These are phyloP conservation scores for Lepisosteus osseus DNA, from an alignment of 2,113 vertebrate species.

Conservation along the genomic window DNA sequence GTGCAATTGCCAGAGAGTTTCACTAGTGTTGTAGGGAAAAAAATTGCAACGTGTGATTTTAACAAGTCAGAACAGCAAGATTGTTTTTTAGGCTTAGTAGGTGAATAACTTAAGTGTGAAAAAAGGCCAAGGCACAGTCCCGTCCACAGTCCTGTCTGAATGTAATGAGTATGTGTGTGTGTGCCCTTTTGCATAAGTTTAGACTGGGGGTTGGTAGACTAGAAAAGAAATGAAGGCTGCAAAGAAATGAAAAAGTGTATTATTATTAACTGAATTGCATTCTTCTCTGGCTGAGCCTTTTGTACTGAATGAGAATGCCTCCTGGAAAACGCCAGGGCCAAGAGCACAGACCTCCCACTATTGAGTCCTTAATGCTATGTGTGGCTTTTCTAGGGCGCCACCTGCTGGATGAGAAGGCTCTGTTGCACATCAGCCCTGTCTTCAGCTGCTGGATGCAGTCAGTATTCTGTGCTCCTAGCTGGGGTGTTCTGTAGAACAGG, in stretches of 20 bases:
- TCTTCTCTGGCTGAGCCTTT: not conserved
- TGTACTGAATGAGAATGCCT: conserved; percentile 5
- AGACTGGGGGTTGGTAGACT: not conserved
- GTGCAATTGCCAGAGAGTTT: no score
- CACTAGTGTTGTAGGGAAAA: no score
- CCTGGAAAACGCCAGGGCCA: not conserved
- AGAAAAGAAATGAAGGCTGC: not conserved
- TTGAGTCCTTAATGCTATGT: no score
- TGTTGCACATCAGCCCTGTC: not conserved
- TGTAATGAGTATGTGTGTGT: not conserved
- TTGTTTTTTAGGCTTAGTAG: no score
- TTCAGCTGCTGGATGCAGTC: no score
- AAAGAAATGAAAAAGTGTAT: not conserved
- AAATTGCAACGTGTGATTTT: no score
- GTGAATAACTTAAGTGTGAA: no score
- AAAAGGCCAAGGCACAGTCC: no score
- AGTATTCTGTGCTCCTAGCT: not conserved
- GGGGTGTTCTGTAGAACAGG: no score
- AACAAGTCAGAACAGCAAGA: no score
- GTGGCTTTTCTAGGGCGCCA: not conserved
- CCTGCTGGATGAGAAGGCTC: not conserved
- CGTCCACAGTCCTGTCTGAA: not conserved
- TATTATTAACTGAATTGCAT: not conserved
- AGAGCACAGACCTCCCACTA: not conserved
- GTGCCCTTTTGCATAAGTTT: not conserved